These are phyloP conservation scores for Chloebia gouldiae DNA, from an alignment of 2,113 vertebrate genomes.

Conservation along the genomic window DNA sequence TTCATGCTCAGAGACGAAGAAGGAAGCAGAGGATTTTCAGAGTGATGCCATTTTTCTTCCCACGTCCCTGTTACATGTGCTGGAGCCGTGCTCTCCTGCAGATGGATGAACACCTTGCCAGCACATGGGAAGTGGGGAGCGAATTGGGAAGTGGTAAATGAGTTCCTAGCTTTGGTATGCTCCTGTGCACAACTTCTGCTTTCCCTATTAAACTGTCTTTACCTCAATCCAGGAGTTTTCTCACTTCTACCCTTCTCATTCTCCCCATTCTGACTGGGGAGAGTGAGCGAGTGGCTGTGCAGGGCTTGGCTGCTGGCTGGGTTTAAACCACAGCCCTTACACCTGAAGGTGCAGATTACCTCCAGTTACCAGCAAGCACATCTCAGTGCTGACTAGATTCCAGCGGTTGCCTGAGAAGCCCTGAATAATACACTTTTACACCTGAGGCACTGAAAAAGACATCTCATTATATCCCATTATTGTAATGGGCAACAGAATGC, in stretches of 20 bases:
- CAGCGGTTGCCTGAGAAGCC: background rate
- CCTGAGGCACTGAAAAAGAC: background rate
- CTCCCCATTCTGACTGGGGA: background rate
- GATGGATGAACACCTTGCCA: background rate
- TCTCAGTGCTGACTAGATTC: background rate
- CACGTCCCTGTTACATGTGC: rapidly evolving
- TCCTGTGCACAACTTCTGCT: background rate
- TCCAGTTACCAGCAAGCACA: background rate
- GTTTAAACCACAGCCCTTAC: background rate
- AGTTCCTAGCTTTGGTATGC: background rate
- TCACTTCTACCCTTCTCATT: background rate
- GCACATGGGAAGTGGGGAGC: background rate
- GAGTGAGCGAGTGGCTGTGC: rapidly evolving
- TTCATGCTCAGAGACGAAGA: background rate
- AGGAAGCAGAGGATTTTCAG: background rate
- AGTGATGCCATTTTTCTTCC: background rate
- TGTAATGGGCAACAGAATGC: background rate
- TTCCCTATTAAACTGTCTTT: background rate
- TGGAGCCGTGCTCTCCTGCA: background rate
- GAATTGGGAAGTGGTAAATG: background rate
- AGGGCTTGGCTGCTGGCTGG: background rate
- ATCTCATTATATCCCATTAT: background rate
- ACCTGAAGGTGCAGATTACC: background rate
- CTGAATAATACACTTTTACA: background rate
- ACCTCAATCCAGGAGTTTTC: background rate